Base-by-base conservation (phyloP, 2,113 vertebrate genomes). In the Eidolon helvum region DNA sequence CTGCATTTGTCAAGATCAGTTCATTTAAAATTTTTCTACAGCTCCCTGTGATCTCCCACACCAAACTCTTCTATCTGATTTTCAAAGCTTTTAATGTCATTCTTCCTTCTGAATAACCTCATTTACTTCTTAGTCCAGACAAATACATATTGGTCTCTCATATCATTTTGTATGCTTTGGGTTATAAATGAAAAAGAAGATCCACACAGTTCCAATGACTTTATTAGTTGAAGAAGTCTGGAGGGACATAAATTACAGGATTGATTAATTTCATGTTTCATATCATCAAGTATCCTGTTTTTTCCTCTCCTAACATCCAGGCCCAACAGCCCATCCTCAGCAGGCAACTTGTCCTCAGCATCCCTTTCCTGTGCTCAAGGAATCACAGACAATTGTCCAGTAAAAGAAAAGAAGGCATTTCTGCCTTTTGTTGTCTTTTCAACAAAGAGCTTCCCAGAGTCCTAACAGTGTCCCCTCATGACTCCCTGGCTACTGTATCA, bases 171-270 rank as follows among this genome's bases (percentile, higher is more conserved):
- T 87, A 59, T 35, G 83, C 35, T 96, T 80, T 65, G 57, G 33
- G 14, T 40, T 94, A 14, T 5, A 80, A 75, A 95, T 57, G 33
- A 90, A 43, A 87, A 63, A 78, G 48, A 63, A 93, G 96, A 75
- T 30, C 2, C 40, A 91, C 19, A 82, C 11, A 75, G 22, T 80
- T 88, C 61, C 77, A 86, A 19, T 71, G 48, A 50, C 5, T 90
- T 75, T 90, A 65, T 65, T 82, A 92, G 75, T 21, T 72, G 82
- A 93, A 74, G 11, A 96, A 91, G 35, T 55, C 43, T 89, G 15
- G n/a, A 69, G 66, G 80, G 43, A 75, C 63, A 88, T 15, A 94
- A 92, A 43, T n/a, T 50, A 12, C 11, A 89, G 33, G 35, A 79
- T 33, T 91, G 33, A 93, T 26, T 63, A 71, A 91, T 69, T 95